Evolutionary conservation across 2,113 vertebrate species (phyloP), one percentile per base, ranked within the genome.

Genomic region (Siphamia tubifer): DNA sequence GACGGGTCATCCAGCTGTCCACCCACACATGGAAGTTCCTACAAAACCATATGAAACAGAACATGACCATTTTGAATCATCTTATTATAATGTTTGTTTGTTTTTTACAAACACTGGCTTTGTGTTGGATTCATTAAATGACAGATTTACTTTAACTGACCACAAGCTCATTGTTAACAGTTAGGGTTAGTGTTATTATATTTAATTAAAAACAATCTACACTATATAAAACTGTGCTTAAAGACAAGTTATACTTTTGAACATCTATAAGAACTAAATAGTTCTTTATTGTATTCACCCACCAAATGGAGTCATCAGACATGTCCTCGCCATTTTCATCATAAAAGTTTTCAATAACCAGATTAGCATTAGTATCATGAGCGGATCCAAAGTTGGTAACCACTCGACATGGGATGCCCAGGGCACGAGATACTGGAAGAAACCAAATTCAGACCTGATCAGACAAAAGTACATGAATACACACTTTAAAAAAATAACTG

Each of bases 21-120:
- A 95, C 91, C 97, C 97, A 98, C 68, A 95, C 95, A 65, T 98
- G 97, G 80, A 93, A 98, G 81, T 98, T 98, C 97, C 97, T 98
- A 60, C 11, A 25, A 11, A 31, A 3, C 4, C 4, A 5, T 12
- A 34, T 10, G 12, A 53, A 8, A 13, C 11, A 27, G 10, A 23
- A 11, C 7, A 12, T 38, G 2, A 13, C 2, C 19, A 27, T 17
- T 34, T 32, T n/a, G 5, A 35, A 36, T 27, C 5, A 24, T 27
- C 40, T 10, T n/a, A n/a, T n/a, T n/a, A n/a, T n/a, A n/a, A n/a
- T n/a, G n/a, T n/a, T n/a, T n/a, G n/a, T n/a, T n/a, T n/a, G n/a
- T n/a, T n/a, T n/a, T n/a, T n/a, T n/a, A n/a, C n/a, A n/a, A n/a
- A n/a, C n/a, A n/a, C n/a, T n/a, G n/a, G n/a, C n/a, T n/a, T n/a